Conservation (phyloP, 2,888 invertebrate genomes). For the Leptura quadrifasciata region DNA sequence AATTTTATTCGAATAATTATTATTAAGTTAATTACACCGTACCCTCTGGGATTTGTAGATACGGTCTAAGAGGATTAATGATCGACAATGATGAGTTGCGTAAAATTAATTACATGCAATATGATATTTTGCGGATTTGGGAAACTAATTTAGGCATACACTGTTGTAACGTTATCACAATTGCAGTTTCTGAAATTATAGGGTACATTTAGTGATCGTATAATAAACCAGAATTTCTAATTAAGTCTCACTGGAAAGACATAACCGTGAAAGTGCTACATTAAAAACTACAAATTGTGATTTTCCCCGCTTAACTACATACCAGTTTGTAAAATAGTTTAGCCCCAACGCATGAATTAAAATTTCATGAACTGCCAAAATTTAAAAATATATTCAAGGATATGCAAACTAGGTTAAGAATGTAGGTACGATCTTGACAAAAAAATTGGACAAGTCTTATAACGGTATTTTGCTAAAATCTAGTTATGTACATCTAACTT, state of each 20-base stretch:
- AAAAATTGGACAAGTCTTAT: too few relatives aligned
- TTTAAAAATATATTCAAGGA: too few relatives aligned
- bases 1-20: constrained; percentile 37
- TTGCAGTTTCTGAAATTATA: constrained; percentile 4
- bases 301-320: not conserved
- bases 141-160: constrained; percentile 8
- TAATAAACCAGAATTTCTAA: not conserved
- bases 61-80: constrained; percentile 28
- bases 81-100: constrained; percentile 34
- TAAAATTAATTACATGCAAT: constrained; percentile 27
- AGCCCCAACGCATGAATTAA: too few relatives aligned
- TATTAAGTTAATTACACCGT: constrained; percentile 32
- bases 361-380: too few relatives aligned
- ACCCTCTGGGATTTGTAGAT: constrained; percentile 31
- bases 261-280: not conserved
- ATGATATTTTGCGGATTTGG: constrained; percentile 24
- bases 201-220: not conserved
- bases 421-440: too few relatives aligned
- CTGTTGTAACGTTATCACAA: not conserved
- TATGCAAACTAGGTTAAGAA: too few relatives aligned
- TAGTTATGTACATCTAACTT: too few relatives aligned
- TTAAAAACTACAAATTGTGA: not conserved
- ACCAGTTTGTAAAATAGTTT: too few relatives aligned
- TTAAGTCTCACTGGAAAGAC: not conserved
- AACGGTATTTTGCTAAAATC: too few relatives aligned